A percentile compares a stretch with the other conserved stretches of the same genome.
These are phyloP conservation scores for Drosophila sturtevanti DNA, from an alignment of 1,140 invertebrate genomes.

Conservation along the genomic window DNA sequence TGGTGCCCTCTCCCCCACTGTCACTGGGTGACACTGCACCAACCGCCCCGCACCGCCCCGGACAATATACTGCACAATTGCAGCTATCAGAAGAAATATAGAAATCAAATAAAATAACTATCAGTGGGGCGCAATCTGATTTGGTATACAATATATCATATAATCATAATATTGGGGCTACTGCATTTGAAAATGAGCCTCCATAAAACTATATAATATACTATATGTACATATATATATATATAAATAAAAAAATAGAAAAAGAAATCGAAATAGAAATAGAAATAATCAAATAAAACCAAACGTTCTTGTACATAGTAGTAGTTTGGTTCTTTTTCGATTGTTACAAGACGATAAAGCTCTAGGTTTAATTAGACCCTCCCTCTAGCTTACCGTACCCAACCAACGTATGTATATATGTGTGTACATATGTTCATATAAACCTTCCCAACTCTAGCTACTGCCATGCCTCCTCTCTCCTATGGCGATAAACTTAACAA, in stretches of 20 bases:
- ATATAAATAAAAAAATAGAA: constrained; percentile 7
- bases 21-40: no score
- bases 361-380: constrained; percentile 67
- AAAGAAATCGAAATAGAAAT: neutral
- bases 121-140: constrained; percentile 47
- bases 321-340: constrained; percentile 27
- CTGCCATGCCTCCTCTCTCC: neutral
- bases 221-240: neutral
- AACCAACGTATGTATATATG: no score
- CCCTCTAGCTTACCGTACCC: neutral
- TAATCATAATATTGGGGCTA: constrained; percentile 16
- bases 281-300: constrained; percentile 23
- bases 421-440: no score
- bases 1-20: no score
- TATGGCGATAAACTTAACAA: constrained; percentile 77
- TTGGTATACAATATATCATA: constrained; percentile 38
- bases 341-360: constrained; percentile 76
- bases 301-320: constrained; percentile 26
- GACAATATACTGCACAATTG: neutral
- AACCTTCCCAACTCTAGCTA: neutral
- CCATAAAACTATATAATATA: constrained; percentile 35
- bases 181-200: constrained; percentile 67
- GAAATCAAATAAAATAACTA: constrained; percentile 69
- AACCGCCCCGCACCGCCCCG: neutral
- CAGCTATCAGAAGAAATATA: constrained; percentile 46